Evolutionary conservation across 2,888 invertebrate species (phyloP).

Genomic region (Orthosia gracilis): DNA sequence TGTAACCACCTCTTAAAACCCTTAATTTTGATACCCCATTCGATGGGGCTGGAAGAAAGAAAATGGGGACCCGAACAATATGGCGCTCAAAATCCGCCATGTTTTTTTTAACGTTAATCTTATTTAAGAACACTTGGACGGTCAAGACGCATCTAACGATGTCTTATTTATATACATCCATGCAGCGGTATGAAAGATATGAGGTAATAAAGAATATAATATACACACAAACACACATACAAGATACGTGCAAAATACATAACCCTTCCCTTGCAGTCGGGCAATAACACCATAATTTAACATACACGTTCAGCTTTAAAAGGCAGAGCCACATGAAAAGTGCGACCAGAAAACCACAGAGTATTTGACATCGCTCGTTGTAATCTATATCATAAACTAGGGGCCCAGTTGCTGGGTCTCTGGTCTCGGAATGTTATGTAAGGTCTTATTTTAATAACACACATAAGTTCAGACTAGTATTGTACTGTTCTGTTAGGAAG

Average conservation of each 20-base stretch:
- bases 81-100: too few relatives aligned
- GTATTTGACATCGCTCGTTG: slow-evolving; percentile 25
- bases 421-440: slow-evolving; percentile 9
- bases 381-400: slow-evolving; percentile 53
- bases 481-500: slow-evolving; percentile 15
- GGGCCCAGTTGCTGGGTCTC: neutral
- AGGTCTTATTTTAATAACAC: slow-evolving; percentile 38
- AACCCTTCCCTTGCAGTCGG: too few relatives aligned
- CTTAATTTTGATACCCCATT: too few relatives aligned
- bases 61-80: too few relatives aligned
- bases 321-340: slow-evolving; percentile 8
- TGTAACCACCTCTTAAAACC: too few relatives aligned
- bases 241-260: neutral
- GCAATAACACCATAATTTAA: neutral
- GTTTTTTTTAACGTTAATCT: too few relatives aligned
- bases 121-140: too few relatives aligned
- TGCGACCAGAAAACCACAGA: neutral
- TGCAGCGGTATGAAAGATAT: too few relatives aligned
- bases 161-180: too few relatives aligned
- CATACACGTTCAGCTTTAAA: neutral
- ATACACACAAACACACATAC: neutral
- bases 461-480: slow-evolving; percentile 39
- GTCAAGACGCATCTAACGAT: too few relatives aligned
- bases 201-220: too few relatives aligned
- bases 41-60: too few relatives aligned